Conservation (phyloP, 2,797 vertebrate species). For the Petrocephalus schoutedeni region DNA sequence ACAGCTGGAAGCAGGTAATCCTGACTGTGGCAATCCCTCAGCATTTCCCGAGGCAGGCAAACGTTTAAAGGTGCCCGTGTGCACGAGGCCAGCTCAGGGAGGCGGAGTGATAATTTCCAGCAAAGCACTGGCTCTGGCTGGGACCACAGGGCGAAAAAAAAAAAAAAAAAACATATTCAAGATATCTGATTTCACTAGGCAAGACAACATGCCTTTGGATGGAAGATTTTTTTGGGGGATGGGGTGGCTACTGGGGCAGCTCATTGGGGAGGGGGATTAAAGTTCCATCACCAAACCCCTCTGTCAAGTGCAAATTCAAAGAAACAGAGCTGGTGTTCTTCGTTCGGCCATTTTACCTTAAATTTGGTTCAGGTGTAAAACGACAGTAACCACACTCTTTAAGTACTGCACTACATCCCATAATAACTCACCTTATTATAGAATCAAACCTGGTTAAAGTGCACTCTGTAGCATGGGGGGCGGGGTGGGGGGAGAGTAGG, state of each 20-base stretch:
- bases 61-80: background rate
- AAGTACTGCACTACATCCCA: background rate
- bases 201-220: background rate
- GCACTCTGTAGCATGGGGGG: conserved; percentile 2
- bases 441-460: conserved; percentile 8
- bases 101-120: background rate
- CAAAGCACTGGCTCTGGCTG: background rate
- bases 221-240: background rate
- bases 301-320: background rate
- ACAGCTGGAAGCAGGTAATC: background rate
- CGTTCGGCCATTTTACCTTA: background rate
- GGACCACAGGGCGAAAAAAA: background rate
- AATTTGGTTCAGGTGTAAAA: background rate
- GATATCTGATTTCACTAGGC: background rate
- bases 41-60: background rate
- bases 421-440: background rate
- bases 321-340: background rate
- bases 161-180: background rate
- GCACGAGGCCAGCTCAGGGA: background rate
- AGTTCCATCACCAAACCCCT: background rate
- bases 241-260: background rate
- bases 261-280: background rate
- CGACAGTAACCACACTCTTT: background rate
- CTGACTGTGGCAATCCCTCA: background rate
- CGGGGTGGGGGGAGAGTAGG: background rate